Evolutionary conservation across 2,888 invertebrate genomes (phyloP), one percentile per base, ranked within the genome.

Genomic region (Agrenia bidenticulata): DNA sequence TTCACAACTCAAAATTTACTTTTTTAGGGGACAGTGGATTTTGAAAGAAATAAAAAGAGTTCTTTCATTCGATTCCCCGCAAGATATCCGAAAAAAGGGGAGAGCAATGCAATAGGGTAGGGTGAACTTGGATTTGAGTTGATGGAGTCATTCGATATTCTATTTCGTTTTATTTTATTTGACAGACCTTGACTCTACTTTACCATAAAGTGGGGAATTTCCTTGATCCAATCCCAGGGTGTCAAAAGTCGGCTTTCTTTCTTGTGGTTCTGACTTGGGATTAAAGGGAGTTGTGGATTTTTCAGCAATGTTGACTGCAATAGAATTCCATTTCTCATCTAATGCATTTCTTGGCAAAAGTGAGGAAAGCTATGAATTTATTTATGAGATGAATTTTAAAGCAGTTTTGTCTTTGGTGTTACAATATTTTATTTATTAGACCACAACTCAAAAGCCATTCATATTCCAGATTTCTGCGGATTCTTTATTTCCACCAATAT

Each of bases 71-170:
- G 45, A 45, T 45, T 15, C 19, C 15, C n/a, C 5, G 15, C 5
- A 11, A 45, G 45, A 45, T 45, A 45, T 15, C 11, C 11, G n/a
- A 45, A 45, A 19, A 5, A 5, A 19, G n/a, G n/a, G n/a, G n/a
- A n/a, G n/a, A 4, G 5, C 17, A 45, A 45, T 9, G 45, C 7
- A 45, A 19, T 9, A 5, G 4, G 45, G 5, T 45, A 23, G 51
- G 24, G 13, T 11, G 9, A 24, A 19, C 24, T 19, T 51, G 51
- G 24, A 15, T 23, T 24, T 51, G 51, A 51, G 23, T 51, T 51
- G 21, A 51, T 51, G 23, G 7, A 51, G 55, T 32, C 55, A 32
- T 57, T 41, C 57, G 19, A 57, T 57, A 57, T 57, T 57, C 57
- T 57, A 57, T 57, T 57, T 51, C 21, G 7, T 24, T 45, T 45